Base-by-base conservation (phyloP, 2,113 vertebrate genomes). In the Amazona guildingii region DNA sequence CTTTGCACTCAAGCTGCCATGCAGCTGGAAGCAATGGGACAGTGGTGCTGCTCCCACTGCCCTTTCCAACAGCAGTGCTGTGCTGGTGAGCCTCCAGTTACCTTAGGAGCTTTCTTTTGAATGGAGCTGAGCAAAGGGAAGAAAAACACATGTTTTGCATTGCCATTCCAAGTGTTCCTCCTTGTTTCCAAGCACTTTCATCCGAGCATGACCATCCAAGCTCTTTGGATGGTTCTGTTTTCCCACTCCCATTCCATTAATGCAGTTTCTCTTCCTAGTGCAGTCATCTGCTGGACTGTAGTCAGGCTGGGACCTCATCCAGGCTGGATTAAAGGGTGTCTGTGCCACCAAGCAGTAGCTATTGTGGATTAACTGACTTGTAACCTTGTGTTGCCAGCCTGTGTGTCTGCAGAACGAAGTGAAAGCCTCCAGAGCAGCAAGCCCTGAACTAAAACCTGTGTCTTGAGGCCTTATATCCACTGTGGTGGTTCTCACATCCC, bases 331-430 rank as follows among this genome's bases (percentile, higher is more conserved):
- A 2, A 59, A 61, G 44, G 13, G 11, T 66, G 8, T 46, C 7
- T 62, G 2, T 43, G 79, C 86, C 46, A 48, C 20, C 52, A 27
- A 2, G 7, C 7, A 9, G 59, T 16, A 8, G 31, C 43, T 31
- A 0, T 9, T 0, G 0, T 25, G n/a, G 4, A 0, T 10, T 49
- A 62, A 55, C 18, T 25, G 64, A 55, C 33, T 19, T 4, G 7
- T 28, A 8, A 61, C 11, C n/a, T 33, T 7, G 25, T 18, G 51
- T 44, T 3, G 16, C 33, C 59, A 88, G 68, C 78, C 24, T 12
- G 0, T 4, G 11, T 1, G 2, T 18, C 51, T 13, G 54, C 66
- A 11, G 72, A 84, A 39, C 35, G 2, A 63, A 7, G 48, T 23
- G 19, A 64, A 68, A 78, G 15, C 62, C 63, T 90, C 33, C 9